Percentiles rank a stretch among this genome's conserved stretches.
phyloP scores from a whole-genome alignment of 2,797 vertebrate genomes.

The Distichodus sexfasciatus region DNA sequence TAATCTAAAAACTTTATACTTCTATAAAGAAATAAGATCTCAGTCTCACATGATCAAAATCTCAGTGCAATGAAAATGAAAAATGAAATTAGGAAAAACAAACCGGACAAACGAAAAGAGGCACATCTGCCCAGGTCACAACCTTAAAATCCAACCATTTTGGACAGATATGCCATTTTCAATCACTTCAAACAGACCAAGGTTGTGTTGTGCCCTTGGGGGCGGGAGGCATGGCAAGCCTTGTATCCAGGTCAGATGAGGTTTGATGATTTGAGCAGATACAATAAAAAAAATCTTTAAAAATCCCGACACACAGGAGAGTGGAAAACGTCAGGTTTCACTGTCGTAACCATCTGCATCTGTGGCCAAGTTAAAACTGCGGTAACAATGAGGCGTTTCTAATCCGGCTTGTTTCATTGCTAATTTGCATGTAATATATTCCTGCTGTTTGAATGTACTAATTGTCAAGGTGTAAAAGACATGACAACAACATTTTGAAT shows the following conservation, averaged over 20 bases:
- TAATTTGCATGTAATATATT: background rate
- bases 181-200: slow-evolving; percentile 34
- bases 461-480: background rate
- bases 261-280: slow-evolving; percentile 28
- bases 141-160: background rate
- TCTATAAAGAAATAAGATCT: too few relatives aligned
- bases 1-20: too few relatives aligned
- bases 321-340: background rate
- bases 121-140: background rate
- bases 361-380: background rate
- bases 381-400: background rate
- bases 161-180: background rate
- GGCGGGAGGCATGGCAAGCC: background rate
- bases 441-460: background rate
- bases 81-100: too few relatives aligned
- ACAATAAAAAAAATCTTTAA: background rate
- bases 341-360: background rate
- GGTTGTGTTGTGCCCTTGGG: slow-evolving; percentile 23
- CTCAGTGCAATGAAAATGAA: too few relatives aligned
- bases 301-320: background rate
- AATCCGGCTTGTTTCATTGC: background rate
- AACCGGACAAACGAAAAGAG: background rate
- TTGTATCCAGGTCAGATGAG: slow-evolving; percentile 30
- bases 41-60: too few relatives aligned
- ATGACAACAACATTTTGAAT: background rate